Evolutionary conservation across 1,140 invertebrate genomes (phyloP).

Genomic region (Aricia agestis): DNA sequence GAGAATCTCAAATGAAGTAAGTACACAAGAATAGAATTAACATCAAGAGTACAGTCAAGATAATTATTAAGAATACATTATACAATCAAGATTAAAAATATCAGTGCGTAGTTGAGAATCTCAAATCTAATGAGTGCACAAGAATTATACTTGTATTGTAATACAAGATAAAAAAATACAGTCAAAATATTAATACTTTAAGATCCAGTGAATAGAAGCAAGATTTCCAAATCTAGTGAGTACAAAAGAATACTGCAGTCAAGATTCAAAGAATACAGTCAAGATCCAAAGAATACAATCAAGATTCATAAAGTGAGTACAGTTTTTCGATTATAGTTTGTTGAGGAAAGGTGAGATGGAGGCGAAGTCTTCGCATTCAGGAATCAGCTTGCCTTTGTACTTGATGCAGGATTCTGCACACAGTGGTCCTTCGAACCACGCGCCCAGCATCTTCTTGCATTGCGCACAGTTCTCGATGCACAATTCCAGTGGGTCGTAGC

Average conservation of each 20-base stretch:
- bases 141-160: too few species aligned
- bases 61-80: too few species aligned
- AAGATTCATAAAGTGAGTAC: background rate
- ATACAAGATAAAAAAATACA: too few species aligned
- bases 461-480: slow-evolving; percentile 92
- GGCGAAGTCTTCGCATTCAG: slow-evolving; percentile 87
- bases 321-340: slow-evolving; percentile 64
- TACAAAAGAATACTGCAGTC: background rate
- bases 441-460: slow-evolving; percentile 90
- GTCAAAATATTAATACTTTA: too few species aligned
- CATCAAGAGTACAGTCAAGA: too few species aligned
- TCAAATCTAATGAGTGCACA: too few species aligned
- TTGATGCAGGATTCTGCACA: slow-evolving; percentile 89
- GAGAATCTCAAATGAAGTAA: too few species aligned
- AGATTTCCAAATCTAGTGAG: background rate
- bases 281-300: background rate
- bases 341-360: slow-evolving; percentile 89
- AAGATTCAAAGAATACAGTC: background rate
- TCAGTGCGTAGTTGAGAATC: background rate
- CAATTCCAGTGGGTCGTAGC: slow-evolving; percentile 74
- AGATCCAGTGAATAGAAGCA: too few species aligned
- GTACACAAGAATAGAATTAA: too few species aligned
- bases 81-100: too few species aligned
- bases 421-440: slow-evolving; percentile 88
- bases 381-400: slow-evolving; percentile 87